Base-by-base conservation (phyloP, 2,797 vertebrate species). In the Poecile montanus region DNA sequence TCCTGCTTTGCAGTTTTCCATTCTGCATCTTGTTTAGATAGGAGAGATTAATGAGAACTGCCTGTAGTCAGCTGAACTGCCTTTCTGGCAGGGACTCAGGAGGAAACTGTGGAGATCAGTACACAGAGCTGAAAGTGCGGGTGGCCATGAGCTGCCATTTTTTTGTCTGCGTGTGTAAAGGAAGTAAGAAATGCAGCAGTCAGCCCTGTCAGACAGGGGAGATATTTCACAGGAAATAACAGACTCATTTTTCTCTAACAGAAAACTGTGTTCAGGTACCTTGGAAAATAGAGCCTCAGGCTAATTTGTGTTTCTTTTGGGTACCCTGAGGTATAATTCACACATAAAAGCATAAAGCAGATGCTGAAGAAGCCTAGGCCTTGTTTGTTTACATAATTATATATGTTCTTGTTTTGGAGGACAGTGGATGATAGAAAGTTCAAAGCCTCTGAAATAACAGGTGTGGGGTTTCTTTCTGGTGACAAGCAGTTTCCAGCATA, bases 11-110 rank as follows among this genome's bases (percentile, higher is more conserved):
- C 66, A 12, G 1, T 81, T 94, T 92, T 89, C 73, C 74, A 34
- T 74, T 89, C 88, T 53, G 38, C 77, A 26, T 88, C 95, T 95
- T 91, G 76, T 96, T 97, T 95, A 95, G 85, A 78, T 90, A 79
- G 88, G 51, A 36, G 19, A 34, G 67, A 92, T 95, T 95, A 95
- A 95, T 89, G 90, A 93, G 77, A 94, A 81, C 85, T 96, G 94
- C 53, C 92, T 97, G 84, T 25, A 94, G 89, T 94, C 91, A 94
- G 91, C 80, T 94, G 84, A 94, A 88, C 54, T 80, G 81, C 71
- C 76, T 85, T 77, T 36, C 75, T 96, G 95, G 94, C 85, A 85
- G 63, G 50, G n/a, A 63, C 74, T 96, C 26, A 13, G 13, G 92
- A 97, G 95, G 85, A 97, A 94, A 90, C 62, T 29, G 53, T 38